Evolutionary conservation across 2,888 invertebrate genomes (phyloP), one percentile per base, ranked within the genome.

Genomic region (Bombylius major): DNA sequence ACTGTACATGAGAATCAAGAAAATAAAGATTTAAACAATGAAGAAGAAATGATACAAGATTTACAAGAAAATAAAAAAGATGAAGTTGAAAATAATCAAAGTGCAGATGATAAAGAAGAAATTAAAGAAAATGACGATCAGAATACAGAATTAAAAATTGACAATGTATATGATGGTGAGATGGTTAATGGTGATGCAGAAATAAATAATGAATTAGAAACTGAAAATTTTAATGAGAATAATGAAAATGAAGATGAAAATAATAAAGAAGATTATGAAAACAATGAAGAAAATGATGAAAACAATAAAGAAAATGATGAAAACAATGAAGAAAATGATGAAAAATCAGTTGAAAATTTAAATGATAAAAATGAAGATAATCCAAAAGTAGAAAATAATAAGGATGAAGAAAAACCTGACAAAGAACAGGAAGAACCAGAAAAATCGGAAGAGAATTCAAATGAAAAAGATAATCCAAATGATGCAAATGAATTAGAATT

Each of bases 191-290:
- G 60, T 45, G 54, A 55, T 36, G 51, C 50, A 31, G 50, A 53
- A 14, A 56, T 39, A 9, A 11, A 39, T 9, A 39, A 39, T 39
- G 39, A 39, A 39, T 54, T 14, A 14, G 5, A 57, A 48, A 47
- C 53, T 55, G 39, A 50, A 3, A 53, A 61, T 9, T 51, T 58
- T 9, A n/a, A 39, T 39, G 11, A 39, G 39, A 11, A 39, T 39
- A 62, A 63, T 56, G 59, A 56, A 49, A 60, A 60, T 53, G 57
- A 9, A 56, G 54, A 59, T 44, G 48, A 64, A 31, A 68, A 68
- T 50, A 64, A 68, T 50, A 70, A 70, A 57, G 69, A 71, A 59
- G 73, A 73, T 64, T 70, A 73, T 72, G 72, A n/a, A 8, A 9
- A 39, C 11, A 32, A 6, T 47, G 53, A 59, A 23, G 53, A 46